These are phyloP conservation scores for Pomacea canaliculata DNA, from an alignment of 2,888 invertebrate genomes.

Conservation along the genomic window DNA sequence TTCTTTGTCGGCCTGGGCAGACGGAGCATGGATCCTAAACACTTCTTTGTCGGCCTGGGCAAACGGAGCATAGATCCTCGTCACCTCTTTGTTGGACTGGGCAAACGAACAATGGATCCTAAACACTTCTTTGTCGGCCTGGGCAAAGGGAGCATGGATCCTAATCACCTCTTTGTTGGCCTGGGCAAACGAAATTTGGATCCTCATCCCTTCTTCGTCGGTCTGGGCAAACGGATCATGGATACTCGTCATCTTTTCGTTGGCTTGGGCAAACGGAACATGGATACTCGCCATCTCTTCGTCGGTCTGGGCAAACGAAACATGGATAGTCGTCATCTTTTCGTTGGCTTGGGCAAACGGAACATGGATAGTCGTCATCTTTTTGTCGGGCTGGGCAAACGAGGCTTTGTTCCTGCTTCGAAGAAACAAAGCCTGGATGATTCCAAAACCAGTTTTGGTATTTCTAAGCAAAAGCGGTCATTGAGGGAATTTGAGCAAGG, in stretches of 20 bases:
- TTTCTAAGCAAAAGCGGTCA: no score
- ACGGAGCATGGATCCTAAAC: background rate
- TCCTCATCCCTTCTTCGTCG: background rate
- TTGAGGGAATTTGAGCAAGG: no score
- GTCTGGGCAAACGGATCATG: constrained; percentile 7
- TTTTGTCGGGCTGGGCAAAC: constrained; percentile 8
- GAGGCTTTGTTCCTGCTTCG: background rate
- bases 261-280: constrained; percentile 3
- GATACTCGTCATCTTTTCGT: background rate
- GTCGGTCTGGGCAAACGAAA: background rate
- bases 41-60: background rate
- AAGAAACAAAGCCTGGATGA: no score
- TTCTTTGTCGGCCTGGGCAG: constrained; percentile 12
- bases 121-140: background rate
- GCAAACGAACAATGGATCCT: background rate
- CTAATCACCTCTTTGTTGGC: background rate
- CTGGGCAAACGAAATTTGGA: constrained; percentile 9
- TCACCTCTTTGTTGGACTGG: constrained; percentile 2
- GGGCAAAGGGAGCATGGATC: constrained; percentile 1
- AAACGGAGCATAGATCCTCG: background rate
- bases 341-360: constrained; percentile 13
- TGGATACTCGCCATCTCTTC: no score
- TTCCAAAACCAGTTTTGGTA: no score
- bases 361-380: background rate
- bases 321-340: background rate